These are phyloP conservation scores for Callospermophilus lateralis DNA, from an alignment of 2,113 vertebrate genomes.

Conservation along the genomic window DNA sequence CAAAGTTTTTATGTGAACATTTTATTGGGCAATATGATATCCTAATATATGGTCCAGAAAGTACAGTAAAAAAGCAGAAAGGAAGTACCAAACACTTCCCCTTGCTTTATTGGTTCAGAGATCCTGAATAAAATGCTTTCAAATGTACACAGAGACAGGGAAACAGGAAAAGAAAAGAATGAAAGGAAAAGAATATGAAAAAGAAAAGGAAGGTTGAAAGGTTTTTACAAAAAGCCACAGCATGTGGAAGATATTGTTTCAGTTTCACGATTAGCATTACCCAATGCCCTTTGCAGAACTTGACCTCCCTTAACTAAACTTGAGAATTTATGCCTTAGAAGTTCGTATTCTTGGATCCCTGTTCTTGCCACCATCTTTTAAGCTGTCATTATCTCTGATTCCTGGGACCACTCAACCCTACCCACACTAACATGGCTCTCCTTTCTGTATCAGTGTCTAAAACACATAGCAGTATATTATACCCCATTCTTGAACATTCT, in stretches of 20 bases:
- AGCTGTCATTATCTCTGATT: slow-evolving; percentile 1
- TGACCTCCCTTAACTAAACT: not conserved
- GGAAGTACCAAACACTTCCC: slow-evolving; percentile 72
- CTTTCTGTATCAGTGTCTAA: not conserved
- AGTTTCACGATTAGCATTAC: not conserved
- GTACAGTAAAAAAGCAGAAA: slow-evolving; percentile 71
- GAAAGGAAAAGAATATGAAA: not conserved
- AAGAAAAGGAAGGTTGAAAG: not conserved
- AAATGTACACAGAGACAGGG: not conserved
- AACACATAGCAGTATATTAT: not conserved
- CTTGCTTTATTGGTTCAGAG: slow-evolving; percentile 68
- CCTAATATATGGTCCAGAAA: slow-evolving; percentile 70
- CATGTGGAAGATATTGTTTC: not conserved
- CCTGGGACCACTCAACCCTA: not conserved
- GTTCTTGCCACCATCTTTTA: not conserved
- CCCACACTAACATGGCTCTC: not conserved
- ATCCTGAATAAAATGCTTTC: slow-evolving; percentile 63
- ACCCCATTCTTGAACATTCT: not conserved
- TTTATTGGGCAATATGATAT: slow-evolving; percentile 75
- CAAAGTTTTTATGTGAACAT: slow-evolving; percentile 73
- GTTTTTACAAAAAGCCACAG: not conserved
- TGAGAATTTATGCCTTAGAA: not conserved
- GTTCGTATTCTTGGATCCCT: not conserved
- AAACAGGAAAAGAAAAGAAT: not conserved
- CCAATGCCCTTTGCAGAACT: not conserved